A percentile compares a stretch with the other conserved stretches of the same genome.
These are phyloP conservation scores for Drosophila sechellia DNA, from an alignment of 1,140 invertebrate species.

Conservation along the genomic window DNA sequence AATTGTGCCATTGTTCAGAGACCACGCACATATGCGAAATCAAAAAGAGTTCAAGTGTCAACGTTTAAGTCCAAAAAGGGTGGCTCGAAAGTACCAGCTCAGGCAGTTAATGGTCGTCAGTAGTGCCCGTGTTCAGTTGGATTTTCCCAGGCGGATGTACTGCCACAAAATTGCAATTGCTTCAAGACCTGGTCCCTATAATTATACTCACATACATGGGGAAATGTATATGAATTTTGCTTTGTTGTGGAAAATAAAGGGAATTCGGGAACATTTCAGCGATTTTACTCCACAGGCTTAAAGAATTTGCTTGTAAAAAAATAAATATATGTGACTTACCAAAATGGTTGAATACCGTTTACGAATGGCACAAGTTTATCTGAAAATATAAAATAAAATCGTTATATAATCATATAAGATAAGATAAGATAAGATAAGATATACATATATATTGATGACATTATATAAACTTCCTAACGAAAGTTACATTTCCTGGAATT, in stretches of 20 bases:
- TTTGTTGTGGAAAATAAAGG: not conserved
- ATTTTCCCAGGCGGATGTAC: constrained; percentile 31
- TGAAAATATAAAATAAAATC: too few species aligned
- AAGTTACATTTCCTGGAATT: not conserved
- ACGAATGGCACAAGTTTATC: too few species aligned
- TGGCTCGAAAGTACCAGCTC: constrained; percentile 48
- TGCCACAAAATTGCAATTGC: constrained; percentile 65
- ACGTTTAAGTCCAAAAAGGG: constrained; percentile 54
- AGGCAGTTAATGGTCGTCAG: constrained; percentile 60
- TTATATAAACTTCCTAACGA: too few species aligned
- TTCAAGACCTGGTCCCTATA: constrained; percentile 36
- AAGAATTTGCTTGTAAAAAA: too few species aligned
- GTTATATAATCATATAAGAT: too few species aligned
- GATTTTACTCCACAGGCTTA: not conserved
- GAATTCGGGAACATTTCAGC: not conserved
- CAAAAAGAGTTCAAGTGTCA: constrained; percentile 80
- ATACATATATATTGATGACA: too few species aligned
- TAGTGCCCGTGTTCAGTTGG: constrained; percentile 9
- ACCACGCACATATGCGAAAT: constrained; percentile 36
- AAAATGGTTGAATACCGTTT: too few species aligned
- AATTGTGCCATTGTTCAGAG: constrained; percentile 75
- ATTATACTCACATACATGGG: constrained; percentile 9
- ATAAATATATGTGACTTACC: too few species aligned
- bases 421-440: too few species aligned
- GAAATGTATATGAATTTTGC: not conserved